Evolutionary conservation across 2,888 invertebrate species (phyloP).

Genomic region (Tuberolachnus salignus): DNA sequence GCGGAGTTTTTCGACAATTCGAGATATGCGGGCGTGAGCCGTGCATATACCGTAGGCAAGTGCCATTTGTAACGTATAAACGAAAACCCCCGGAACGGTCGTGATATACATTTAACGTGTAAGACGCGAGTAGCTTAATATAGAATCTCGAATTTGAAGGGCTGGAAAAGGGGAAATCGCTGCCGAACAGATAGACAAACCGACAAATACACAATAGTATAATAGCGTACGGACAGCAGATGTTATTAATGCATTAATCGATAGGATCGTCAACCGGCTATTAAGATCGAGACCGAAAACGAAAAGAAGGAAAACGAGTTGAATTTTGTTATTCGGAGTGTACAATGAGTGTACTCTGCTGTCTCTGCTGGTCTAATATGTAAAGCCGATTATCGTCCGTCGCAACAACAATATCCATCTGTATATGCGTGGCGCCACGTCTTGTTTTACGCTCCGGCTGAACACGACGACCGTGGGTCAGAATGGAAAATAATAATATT

Average conservation of each 20-base stretch:
- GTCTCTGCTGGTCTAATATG: background rate
- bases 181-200: background rate
- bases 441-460: constrained; percentile 10
- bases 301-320: constrained; percentile 2
- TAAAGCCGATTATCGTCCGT: constrained; percentile 31
- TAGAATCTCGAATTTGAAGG: background rate
- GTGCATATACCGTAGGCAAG: no score
- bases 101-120: no score
- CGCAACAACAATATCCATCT: background rate
- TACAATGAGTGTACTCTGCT: no score
- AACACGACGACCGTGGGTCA: background rate
- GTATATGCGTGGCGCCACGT: constrained; percentile 4
- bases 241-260: constrained; percentile 14
- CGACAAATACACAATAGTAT: background rate
- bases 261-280: constrained; percentile 11
- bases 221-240: background rate
- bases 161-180: background rate
- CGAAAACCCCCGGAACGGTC: background rate
- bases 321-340: background rate
- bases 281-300: constrained; percentile 5
- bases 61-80: background rate
- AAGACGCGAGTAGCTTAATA: no score
- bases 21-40: no score
- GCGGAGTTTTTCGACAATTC: no score
- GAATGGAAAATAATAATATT: background rate